A percentile compares a stretch with the other conserved stretches of the same genome.
phyloP scores from a whole-genome alignment of 2,888 invertebrate species.

The Trypoxylon attenuatum region DNA sequence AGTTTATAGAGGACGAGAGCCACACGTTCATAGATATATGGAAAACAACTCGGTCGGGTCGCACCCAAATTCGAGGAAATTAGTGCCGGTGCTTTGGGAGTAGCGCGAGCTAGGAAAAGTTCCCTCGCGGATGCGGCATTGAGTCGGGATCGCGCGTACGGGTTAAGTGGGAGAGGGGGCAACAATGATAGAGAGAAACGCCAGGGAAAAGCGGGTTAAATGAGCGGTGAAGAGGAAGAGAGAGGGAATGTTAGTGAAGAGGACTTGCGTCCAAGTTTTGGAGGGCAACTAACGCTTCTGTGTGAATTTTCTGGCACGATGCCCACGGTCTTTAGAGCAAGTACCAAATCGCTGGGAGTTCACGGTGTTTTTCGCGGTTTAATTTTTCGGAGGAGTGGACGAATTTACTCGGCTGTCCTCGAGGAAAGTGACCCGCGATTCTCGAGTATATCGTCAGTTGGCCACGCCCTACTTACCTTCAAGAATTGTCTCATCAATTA shows the following conservation, averaged over 20 bases:
- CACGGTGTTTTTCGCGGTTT: conserved; percentile 54
- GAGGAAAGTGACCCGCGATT: conserved; percentile 26
- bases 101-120: conserved; percentile 29
- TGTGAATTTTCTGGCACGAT: conserved; percentile 47
- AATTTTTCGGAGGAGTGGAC: conserved; percentile 51
- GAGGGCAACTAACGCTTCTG: conserved; percentile 39
- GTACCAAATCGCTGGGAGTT: conserved; percentile 27
- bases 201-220: background rate
- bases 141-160: conserved; percentile 28
- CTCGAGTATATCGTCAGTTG: conserved; percentile 29
- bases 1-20: too few species aligned
- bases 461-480: conserved; percentile 16
- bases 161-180: conserved; percentile 28
- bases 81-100: conserved; percentile 19
- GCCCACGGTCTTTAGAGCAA: conserved; percentile 36
- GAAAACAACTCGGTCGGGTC: too few species aligned
- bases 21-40: too few species aligned
- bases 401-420: conserved; percentile 18
- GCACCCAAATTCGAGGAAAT: conserved; percentile 28
- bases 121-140: conserved; percentile 20
- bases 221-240: conserved; percentile 1
- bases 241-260: conserved; percentile 1
- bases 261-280: conserved; percentile 48
- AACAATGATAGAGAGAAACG: background rate
- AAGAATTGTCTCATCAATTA: conserved; percentile 40